A percentile compares a stretch with the other conserved stretches of the same genome.
phyloP scores from a whole-genome alignment of 2,888 invertebrate genomes.

The Brachypterus glaber region DNA sequence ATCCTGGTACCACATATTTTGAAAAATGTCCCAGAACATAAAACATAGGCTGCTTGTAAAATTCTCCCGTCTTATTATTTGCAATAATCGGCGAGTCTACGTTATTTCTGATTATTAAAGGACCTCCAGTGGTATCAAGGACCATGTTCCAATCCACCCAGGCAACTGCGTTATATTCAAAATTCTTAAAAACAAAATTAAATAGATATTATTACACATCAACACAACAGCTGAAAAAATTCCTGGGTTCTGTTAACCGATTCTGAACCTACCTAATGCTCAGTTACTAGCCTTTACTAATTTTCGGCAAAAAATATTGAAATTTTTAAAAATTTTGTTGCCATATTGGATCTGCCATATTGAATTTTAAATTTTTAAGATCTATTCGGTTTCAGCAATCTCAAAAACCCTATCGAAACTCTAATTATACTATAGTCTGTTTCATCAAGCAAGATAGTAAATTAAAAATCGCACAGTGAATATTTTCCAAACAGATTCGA shows the following conservation, averaged over 20 bases:
- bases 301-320: no score
- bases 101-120: constrained; percentile 63
- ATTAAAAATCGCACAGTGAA: no score
- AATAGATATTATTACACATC: not conserved
- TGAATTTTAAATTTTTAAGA: no score
- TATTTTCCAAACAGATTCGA: no score
- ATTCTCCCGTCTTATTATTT: constrained; percentile 50
- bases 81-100: constrained; percentile 71
- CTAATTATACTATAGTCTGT: no score
- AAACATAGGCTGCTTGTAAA: constrained; percentile 79
- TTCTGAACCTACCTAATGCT: no score
- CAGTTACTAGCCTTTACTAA: no score
- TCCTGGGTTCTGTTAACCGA: not conserved
- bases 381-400: no score
- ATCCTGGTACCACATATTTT: constrained; percentile 53
- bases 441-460: no score
- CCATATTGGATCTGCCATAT: no score
- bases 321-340: no score
- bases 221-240: not conserved
- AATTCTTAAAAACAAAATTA: constrained; percentile 9
- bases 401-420: no score
- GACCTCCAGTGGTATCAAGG: constrained; percentile 61
- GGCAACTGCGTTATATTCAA: constrained; percentile 41
- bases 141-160: constrained; percentile 88
- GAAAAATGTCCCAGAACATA: constrained; percentile 71